A percentile compares a stretch with the other conserved stretches of the same genome.
phyloP scores from a whole-genome alignment of 2,888 invertebrate genomes.

The Mesoligia furuncula region DNA sequence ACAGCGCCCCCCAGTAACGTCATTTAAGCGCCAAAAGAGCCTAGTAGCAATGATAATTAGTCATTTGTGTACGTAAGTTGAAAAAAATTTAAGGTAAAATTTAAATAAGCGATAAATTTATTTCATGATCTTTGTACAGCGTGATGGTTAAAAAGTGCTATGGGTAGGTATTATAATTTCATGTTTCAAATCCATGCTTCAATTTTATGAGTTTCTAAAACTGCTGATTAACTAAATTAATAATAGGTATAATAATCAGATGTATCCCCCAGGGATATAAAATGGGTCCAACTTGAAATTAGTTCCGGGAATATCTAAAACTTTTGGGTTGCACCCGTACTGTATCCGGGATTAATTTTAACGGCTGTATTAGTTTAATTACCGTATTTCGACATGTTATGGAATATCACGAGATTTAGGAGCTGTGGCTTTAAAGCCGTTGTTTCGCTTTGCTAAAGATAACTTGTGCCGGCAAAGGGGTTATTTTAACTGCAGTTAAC shows the following conservation, averaged over 20 bases:
- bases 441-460: slow-evolving; percentile 13
- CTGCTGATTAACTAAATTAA: slow-evolving; percentile 43
- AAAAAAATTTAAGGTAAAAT: neutral
- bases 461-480: neutral
- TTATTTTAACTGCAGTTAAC: slow-evolving; percentile 16
- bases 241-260: slow-evolving; percentile 65
- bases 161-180: neutral
- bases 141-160: neutral
- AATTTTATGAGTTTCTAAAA: slow-evolving; percentile 28
- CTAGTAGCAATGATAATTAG: neutral
- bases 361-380: slow-evolving; percentile 64
- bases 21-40: neutral
- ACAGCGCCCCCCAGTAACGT: neutral
- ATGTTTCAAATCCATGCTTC: neutral
- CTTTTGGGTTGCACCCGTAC: slow-evolving; percentile 79
- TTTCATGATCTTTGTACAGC: neutral
- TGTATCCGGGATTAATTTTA: slow-evolving; percentile 74
- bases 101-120: neutral
- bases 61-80: neutral
- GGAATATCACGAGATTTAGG: slow-evolving; percentile 43
- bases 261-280: slow-evolving; percentile 72
- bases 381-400: slow-evolving; percentile 42
- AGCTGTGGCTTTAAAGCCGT: slow-evolving; percentile 11
- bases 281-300: slow-evolving; percentile 76
- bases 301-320: slow-evolving; percentile 78